A percentile compares a stretch with the other conserved stretches of the same genome.
Evolutionary conservation across 2,888 invertebrate genomes (phyloP).

Genomic region (Phragmatobia fuliginosa): DNA sequence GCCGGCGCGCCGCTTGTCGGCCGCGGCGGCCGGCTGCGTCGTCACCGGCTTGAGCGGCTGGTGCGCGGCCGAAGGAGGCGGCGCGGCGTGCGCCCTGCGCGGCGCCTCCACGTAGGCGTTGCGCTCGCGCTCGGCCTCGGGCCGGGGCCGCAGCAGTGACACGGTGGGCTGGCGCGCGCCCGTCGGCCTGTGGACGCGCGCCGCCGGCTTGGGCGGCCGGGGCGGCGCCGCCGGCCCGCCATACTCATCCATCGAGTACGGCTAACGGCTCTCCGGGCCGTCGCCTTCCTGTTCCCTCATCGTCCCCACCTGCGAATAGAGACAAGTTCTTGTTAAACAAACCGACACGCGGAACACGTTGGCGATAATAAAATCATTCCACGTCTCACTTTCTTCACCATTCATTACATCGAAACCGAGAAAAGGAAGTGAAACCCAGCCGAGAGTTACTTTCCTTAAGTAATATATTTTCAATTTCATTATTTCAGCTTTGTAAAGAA

Average conservation of each 20-base stretch:
- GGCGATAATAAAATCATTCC: conserved; percentile 25
- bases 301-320: conserved; percentile 86
- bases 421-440: conserved; percentile 21
- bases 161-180: conserved; percentile 86
- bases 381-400: conserved; percentile 44
- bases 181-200: conserved; percentile 88
- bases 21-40: conserved; percentile 83
- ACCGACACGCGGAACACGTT: conserved; percentile 21
- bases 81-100: conserved; percentile 82
- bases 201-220: conserved; percentile 91
- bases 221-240: conserved; percentile 93
- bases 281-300: conserved; percentile 89
- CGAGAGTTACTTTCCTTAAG: not conserved
- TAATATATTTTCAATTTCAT: not conserved
- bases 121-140: conserved; percentile 93
- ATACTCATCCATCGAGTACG: conserved; percentile 91
- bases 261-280: conserved; percentile 88
- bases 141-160: conserved; percentile 90
- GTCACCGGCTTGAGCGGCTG: conserved; percentile 87
- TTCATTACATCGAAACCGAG: conserved; percentile 24
- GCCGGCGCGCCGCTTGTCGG: conserved; percentile 84
- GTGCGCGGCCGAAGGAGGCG: conserved; percentile 81
- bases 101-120: conserved; percentile 98
- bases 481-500: not conserved
- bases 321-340: conserved; percentile 44